These are phyloP conservation scores for Sterna hirundo DNA, from an alignment of 2,113 vertebrate species.

Conservation along the genomic window DNA sequence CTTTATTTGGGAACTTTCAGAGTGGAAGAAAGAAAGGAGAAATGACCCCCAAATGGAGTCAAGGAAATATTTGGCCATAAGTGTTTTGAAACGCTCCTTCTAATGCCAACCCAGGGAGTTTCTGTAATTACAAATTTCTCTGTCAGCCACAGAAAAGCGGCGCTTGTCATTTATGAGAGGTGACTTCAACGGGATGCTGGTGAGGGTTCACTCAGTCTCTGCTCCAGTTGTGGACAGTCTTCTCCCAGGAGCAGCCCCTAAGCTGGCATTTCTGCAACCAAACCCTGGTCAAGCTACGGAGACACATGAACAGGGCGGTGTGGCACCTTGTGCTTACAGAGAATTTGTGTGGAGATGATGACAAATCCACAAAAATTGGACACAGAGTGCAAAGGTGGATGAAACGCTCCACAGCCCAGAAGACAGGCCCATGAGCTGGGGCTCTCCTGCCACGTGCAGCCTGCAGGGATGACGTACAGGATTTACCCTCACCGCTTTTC, in stretches of 20 bases:
- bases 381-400: not conserved
- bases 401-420: not conserved
- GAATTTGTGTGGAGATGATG: not conserved
- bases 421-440: not conserved
- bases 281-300: not conserved
- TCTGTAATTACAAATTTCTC: not conserved
- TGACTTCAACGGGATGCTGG: not conserved
- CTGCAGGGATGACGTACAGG: not conserved
- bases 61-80: not conserved
- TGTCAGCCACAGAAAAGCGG: not conserved
- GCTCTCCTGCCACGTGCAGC: fast-evolving
- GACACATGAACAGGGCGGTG: fast-evolving
- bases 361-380: not conserved
- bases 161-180: not conserved
- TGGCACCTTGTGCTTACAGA: not conserved
- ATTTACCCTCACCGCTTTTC: not conserved
- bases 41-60: not conserved
- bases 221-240: fast-evolving
- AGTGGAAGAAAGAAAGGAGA: not conserved
- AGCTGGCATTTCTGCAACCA: not conserved
- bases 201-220: not conserved
- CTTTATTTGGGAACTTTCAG: not conserved
- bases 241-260: not conserved
- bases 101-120: not conserved
- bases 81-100: not conserved